Evolutionary conservation across 2,888 invertebrate species (phyloP).

Genomic region (Trichacis sp.): DNA sequence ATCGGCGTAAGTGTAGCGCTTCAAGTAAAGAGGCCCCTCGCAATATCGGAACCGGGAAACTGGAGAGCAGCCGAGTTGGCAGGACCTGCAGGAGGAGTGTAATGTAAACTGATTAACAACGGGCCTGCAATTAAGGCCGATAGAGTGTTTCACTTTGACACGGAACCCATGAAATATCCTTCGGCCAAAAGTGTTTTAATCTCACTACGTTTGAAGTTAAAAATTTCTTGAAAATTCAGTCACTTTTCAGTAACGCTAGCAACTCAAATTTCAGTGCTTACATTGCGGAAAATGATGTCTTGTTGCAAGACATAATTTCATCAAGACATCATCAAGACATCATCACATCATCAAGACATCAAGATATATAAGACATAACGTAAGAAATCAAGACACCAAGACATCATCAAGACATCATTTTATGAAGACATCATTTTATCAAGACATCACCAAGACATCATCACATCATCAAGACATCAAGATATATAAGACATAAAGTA

Average conservation of each 20-base stretch:
- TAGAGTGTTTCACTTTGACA: conserved; percentile 64
- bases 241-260: conserved; percentile 17
- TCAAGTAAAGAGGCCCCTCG: conserved; percentile 53
- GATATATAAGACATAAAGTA: too few relatives aligned
- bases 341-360: too few relatives aligned
- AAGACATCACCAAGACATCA: too few relatives aligned
- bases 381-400: too few relatives aligned
- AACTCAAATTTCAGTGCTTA: conserved; percentile 37
- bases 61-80: conserved; percentile 49
- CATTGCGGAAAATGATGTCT: too few relatives aligned
- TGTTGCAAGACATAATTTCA: too few relatives aligned
- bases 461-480: too few relatives aligned
- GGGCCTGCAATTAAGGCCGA: conserved; percentile 67
- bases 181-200: conserved; percentile 30
- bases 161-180: conserved; percentile 41
- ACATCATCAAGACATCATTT: too few relatives aligned
- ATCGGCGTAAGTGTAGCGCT: conserved; percentile 22
- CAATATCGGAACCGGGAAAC: conserved; percentile 52
- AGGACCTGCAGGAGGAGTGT: conserved; percentile 57
- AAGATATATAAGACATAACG: too few relatives aligned
- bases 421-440: too few relatives aligned
- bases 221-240: too few relatives aligned
- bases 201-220: conserved; percentile 30
- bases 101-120: conserved; percentile 68
- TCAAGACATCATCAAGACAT: too few relatives aligned